Conservation (phyloP, 2,888 invertebrate species). For the Eupithecia subfuscata region DNA sequence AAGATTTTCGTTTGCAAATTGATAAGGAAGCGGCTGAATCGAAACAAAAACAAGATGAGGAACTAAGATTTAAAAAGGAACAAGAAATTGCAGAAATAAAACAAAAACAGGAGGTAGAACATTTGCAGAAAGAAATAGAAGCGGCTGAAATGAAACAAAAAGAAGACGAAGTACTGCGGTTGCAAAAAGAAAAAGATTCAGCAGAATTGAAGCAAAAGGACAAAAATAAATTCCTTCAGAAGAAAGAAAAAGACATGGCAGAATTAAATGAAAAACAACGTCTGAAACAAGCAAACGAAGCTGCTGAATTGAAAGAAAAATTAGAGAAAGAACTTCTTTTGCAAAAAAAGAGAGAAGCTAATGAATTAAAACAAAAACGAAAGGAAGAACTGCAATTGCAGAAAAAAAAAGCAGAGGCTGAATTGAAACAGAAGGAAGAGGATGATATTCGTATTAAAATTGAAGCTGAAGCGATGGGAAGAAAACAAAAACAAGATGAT, state of each 20-base stretch:
- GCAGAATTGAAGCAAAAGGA: neutral
- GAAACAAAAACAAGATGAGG: too few species aligned
- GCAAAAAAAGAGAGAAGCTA: slow-evolving; percentile 19
- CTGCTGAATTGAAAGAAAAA: neutral
- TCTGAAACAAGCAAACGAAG: neutral
- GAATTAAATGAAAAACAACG: slow-evolving; percentile 23
- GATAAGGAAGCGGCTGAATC: too few species aligned
- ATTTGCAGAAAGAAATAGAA: neutral
- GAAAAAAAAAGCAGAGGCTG: slow-evolving; percentile 17
- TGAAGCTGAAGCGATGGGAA: slow-evolving; percentile 28
- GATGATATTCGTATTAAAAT: slow-evolving; percentile 9
- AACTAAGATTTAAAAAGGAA: too few species aligned
- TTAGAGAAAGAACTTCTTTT: slow-evolving; percentile 22
- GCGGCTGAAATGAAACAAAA: neutral
- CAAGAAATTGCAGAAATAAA: slow-evolving; percentile 1
- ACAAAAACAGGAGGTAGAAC: neutral
- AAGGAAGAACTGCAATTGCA: neutral
- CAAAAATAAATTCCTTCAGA: neutral
- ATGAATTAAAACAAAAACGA: slow-evolving; percentile 2
- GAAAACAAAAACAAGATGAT: slow-evolving; percentile 6
- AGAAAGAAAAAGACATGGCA: slow-evolving; percentile 19
- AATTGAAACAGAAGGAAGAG: slow-evolving; percentile 25
- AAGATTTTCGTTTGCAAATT: too few species aligned
- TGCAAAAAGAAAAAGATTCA: slow-evolving; percentile 17
- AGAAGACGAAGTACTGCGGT: slow-evolving; percentile 21